Base-by-base conservation (phyloP, 2,888 invertebrate species). In the Dexiosoma caninum region DNA sequence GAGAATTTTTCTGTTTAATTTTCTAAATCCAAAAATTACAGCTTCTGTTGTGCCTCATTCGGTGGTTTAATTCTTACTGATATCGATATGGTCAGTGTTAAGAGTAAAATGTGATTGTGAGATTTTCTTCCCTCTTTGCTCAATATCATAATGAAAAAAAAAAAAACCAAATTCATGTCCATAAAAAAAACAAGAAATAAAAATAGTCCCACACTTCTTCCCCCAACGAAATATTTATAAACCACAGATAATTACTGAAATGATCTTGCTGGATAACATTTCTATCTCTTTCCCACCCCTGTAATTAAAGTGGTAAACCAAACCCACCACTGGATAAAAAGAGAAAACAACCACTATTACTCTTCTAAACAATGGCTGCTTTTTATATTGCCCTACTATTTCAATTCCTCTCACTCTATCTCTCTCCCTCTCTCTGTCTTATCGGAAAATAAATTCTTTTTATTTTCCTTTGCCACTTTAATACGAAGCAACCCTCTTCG, bases 41-140 rank as follows among this genome's bases (percentile, higher is more conserved):
- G 66, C 81, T 82, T 81, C 75, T 70, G 74, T 76, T 88, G 87
- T 86, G 87, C 84, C 86, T 87, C 86, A 87, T 84, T 87, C 85
- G 89, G 83, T 87, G 86, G 89, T 86, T 89, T 88, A 86, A 86
- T 87, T 85, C 85, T 88, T 87, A 90, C 90, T 90, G 88, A 90
- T 87, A 89, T 88, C 83, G 86, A 87, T 88, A 87, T 86, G 88
- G 86, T 87, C 87, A 87, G 81, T 85, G 84, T 72, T 81, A 85
- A 83, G 85, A 85, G 86, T 86, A 88, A 87, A 86, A 87, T 85
- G 84, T 84, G 85, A 86, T 84, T 85, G 84, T 88, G 88, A 88
- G 86, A 87, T 87, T 88, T 85, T 85, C 84, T 71, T n/a, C n/a
- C n/a, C 62, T 72, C 62, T 59, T 40, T n/a, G 42, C 75, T 75